A percentile compares a stretch with the other conserved stretches of the same genome.
Conservation (phyloP, 2,888 invertebrate species). For the Biston betularia region DNA sequence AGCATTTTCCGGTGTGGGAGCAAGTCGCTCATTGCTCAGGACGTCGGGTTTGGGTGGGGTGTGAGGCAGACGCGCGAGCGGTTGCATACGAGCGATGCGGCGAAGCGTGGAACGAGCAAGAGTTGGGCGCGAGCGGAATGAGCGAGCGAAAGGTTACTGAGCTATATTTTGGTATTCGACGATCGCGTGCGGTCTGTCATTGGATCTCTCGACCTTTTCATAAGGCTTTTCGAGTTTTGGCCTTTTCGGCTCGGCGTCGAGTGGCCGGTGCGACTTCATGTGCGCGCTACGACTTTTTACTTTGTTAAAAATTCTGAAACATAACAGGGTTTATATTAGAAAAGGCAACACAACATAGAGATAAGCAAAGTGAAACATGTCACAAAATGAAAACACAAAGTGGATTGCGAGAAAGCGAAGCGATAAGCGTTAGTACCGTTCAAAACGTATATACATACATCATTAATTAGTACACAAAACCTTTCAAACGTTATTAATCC, state of each 20-base stretch:
- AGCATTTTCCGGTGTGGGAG: conserved; percentile 64
- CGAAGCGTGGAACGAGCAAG: conserved; percentile 40
- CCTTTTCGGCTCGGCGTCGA: conserved; percentile 92
- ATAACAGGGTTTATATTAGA: conserved; percentile 82
- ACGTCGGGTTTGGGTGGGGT: conserved; percentile 41
- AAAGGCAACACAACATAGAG: conserved; percentile 71
- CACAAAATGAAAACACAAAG: conserved; percentile 53
- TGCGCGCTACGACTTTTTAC: conserved; percentile 99
- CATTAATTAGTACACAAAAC: conserved; percentile 67
- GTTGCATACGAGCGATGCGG: conserved; percentile 42
- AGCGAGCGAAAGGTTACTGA: conserved; percentile 68
- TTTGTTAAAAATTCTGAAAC: conserved; percentile 97
- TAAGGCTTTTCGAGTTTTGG: conserved; percentile 87
- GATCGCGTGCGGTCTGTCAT: conserved; percentile 77
- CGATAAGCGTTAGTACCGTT: conserved; percentile 68
- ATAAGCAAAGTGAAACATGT: conserved; percentile 56
- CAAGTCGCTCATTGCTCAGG: conserved; percentile 48
- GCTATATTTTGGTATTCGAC: conserved; percentile 77
- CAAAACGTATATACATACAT: conserved; percentile 69
- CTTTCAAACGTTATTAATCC: conserved; percentile 60
- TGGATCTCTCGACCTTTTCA: conserved; percentile 84
- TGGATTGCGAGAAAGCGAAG: conserved; percentile 67
- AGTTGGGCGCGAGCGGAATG: conserved; percentile 54
- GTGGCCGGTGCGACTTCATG: conserved; percentile 99
- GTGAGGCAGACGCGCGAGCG: conserved; percentile 42